phyloP scores from a whole-genome alignment of 2,888 invertebrate genomes.

The Petrolisthes cinctipes region DNA sequence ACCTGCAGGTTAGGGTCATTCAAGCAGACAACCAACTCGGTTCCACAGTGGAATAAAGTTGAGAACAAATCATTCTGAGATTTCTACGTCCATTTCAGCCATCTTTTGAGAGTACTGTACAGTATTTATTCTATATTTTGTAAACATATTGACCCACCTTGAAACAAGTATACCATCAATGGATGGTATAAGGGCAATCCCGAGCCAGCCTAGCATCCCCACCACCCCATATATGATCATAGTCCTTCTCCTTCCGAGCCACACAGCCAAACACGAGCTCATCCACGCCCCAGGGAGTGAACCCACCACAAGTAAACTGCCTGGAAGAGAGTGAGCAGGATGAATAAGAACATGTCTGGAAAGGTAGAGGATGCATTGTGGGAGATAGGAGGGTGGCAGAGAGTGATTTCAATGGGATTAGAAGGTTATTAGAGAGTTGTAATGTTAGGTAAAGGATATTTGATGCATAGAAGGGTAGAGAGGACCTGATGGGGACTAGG shows the following conservation, averaged over 20 bases:
- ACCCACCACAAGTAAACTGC: constrained; percentile 24
- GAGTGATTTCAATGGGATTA: neutral
- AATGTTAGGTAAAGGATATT: neutral
- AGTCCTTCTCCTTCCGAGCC: constrained; percentile 1
- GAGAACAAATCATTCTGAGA: too few species aligned
- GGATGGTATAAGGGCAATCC: constrained; percentile 11
- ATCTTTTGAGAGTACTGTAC: too few species aligned
- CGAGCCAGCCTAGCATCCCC: constrained; percentile 23
- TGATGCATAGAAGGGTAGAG: neutral
- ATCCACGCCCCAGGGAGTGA: constrained; percentile 44
- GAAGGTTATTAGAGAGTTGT: neutral
- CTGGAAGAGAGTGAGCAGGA: too few species aligned
- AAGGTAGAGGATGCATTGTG: neutral
- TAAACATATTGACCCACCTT: constrained; percentile 27
- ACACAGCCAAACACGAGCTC: neutral
- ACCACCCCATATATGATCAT: constrained; percentile 21
- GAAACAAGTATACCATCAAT: neutral
- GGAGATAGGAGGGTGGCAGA: neutral
- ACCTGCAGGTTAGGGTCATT: too few species aligned
- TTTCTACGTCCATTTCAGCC: too few species aligned
- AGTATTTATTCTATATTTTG: too few species aligned
- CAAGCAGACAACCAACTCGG: too few species aligned
- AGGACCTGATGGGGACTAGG: too few species aligned
- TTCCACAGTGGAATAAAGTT: too few species aligned
- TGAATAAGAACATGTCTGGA: too few species aligned